Conservation (phyloP, 1,140 invertebrate genomes). For the Asbolus verrucosus region DNA sequence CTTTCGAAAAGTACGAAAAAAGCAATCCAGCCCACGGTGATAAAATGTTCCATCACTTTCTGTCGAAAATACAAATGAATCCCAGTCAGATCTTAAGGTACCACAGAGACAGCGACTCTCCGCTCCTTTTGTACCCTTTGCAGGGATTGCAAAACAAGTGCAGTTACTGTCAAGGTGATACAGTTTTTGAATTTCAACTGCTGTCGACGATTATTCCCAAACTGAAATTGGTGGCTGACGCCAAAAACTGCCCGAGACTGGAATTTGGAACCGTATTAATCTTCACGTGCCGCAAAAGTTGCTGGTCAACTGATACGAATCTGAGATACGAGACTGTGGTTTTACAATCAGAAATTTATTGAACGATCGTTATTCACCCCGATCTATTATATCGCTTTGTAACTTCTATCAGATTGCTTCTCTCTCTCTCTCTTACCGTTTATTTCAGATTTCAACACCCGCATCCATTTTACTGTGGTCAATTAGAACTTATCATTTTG, state of each 20-base stretch:
- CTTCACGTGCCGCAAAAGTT: slow-evolving; percentile 85
- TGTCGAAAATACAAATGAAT: slow-evolving; percentile 78
- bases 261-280: slow-evolving; percentile 87
- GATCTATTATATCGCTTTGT: not conserved
- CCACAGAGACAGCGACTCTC: slow-evolving; percentile 72
- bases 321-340: slow-evolving; percentile 79
- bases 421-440: too few species aligned
- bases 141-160: slow-evolving; percentile 71
- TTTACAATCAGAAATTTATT: slow-evolving; percentile 78
- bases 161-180: slow-evolving; percentile 76
- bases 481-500: too few species aligned
- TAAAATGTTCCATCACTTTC: slow-evolving; percentile 82
- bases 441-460: too few species aligned
- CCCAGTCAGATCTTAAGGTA: slow-evolving; percentile 84
- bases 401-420: too few species aligned
- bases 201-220: slow-evolving; percentile 82
- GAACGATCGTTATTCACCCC: slow-evolving; percentile 40
- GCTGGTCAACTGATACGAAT: slow-evolving; percentile 79
- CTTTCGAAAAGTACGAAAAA: slow-evolving; percentile 81
- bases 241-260: slow-evolving; percentile 66
- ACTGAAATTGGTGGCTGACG: slow-evolving; percentile 70
- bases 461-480: too few species aligned
- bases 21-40: slow-evolving; percentile 82
- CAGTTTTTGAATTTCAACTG: slow-evolving; percentile 85
- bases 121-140: slow-evolving; percentile 75